Conservation (phyloP, 2,797 vertebrate species). For the Epinephelus awoara region DNA sequence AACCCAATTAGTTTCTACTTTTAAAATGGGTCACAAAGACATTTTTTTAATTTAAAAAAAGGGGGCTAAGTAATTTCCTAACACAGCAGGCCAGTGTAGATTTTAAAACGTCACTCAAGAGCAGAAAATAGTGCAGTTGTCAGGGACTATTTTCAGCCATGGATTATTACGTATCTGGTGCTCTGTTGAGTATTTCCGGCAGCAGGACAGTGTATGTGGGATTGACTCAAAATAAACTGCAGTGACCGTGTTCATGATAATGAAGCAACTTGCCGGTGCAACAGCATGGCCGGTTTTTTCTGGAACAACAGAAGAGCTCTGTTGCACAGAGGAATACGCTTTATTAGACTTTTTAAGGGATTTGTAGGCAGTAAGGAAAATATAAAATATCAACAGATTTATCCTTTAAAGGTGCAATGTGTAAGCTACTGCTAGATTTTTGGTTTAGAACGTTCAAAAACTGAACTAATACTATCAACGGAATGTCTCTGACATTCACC, state of each 20-base stretch:
- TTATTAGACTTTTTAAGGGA: too few relatives aligned
- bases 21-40: not conserved
- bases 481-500: too few relatives aligned
- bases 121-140: not conserved
- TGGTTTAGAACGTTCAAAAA: too few relatives aligned
- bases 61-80: not conserved
- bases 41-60: not conserved
- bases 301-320: not conserved
- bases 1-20: not conserved
- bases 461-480: too few relatives aligned
- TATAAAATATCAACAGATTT: too few relatives aligned
- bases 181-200: not conserved
- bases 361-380: too few relatives aligned
- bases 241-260: too few relatives aligned
- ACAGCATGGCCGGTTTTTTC: too few relatives aligned
- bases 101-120: not conserved
- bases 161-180: not conserved
- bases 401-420: too few relatives aligned
- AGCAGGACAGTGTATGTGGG: not conserved
- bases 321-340: too few relatives aligned
- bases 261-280: not conserved
- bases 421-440: too few relatives aligned
- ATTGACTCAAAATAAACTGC: not conserved
- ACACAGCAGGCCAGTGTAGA: not conserved
- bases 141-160: slow-evolving; percentile 8